phyloP scores from a whole-genome alignment of 92 coral and sea anemone genomes.

The Isaurus tuberculatus region DNA sequence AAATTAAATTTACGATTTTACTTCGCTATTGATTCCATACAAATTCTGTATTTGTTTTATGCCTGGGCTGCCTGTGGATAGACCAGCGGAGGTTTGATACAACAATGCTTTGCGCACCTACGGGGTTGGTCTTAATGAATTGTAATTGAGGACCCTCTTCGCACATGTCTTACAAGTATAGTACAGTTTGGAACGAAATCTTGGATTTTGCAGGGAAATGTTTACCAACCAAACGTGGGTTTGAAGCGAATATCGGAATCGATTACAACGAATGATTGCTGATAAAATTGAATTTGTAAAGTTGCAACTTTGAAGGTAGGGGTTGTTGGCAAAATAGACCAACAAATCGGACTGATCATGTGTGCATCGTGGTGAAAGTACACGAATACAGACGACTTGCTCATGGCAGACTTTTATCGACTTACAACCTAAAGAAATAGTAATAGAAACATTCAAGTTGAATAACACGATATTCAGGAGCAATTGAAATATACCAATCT shows the following conservation, averaged over 20 bases:
- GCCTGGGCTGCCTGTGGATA: conserved; percentile 14
- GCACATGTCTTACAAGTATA: background rate
- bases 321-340: conserved; percentile 6
- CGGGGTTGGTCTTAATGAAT: conserved; percentile 30
- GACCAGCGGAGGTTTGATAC: background rate
- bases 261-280: conserved; percentile 1
- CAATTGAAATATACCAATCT: too few relatives aligned
- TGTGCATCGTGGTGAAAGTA: background rate
- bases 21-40: too few relatives aligned
- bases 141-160: conserved; percentile 43
- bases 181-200: background rate
- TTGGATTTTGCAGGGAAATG: conserved; percentile 1
- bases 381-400: too few relatives aligned
- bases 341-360: background rate
- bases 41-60: too few relatives aligned
- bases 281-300: conserved; percentile 31
- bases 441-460: too few relatives aligned
- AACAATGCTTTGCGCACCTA: conserved; percentile 36
- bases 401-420: too few relatives aligned
- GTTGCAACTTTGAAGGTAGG: conserved; percentile 34
- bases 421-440: too few relatives aligned
- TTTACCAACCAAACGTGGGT: background rate
- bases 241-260: background rate
- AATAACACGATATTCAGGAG: too few relatives aligned
- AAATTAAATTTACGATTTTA: too few relatives aligned